Percentiles rank a stretch among this genome's conserved stretches.
These are phyloP conservation scores for Timandra comae DNA, from an alignment of 2,888 invertebrate genomes.

Conservation along the genomic window DNA sequence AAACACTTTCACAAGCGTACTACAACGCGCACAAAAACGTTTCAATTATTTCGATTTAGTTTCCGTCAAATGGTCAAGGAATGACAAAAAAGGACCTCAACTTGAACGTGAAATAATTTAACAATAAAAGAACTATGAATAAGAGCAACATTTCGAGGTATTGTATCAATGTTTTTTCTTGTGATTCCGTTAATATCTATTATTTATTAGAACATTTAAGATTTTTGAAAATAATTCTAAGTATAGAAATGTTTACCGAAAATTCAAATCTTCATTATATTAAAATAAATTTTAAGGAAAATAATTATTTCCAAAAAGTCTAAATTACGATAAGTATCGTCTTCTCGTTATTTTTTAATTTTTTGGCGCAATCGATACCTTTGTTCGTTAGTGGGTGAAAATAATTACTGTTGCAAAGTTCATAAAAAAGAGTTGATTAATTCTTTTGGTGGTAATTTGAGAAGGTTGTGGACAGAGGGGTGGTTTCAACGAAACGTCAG, in stretches of 20 bases:
- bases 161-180: slow-evolving; percentile 1
- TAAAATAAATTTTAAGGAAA: too few species aligned
- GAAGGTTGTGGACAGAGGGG: slow-evolving; percentile 63
- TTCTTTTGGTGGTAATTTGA: slow-evolving; percentile 60
- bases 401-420: slow-evolving; percentile 61
- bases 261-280: too few species aligned
- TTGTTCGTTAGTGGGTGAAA: slow-evolving; percentile 47
- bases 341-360: slow-evolving; percentile 56
- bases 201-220: too few species aligned
- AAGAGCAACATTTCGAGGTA: slow-evolving; percentile 2
- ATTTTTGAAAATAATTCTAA: too few species aligned
- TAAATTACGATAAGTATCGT: slow-evolving; percentile 21
- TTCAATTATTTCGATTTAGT: slow-evolving; percentile 40
- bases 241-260: background rate
- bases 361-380: slow-evolving; percentile 65
- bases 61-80: slow-evolving; percentile 44
- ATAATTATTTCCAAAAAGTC: slow-evolving; percentile 21
- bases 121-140: slow-evolving; percentile 12
- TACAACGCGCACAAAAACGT: slow-evolving; percentile 37
- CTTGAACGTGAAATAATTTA: slow-evolving; percentile 22
- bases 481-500: slow-evolving; percentile 17
- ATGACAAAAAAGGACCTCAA: slow-evolving; percentile 48
- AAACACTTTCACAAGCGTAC: slow-evolving; percentile 41
- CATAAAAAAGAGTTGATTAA: slow-evolving; percentile 54
- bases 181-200: too few species aligned